These are phyloP conservation scores for Caenorhabditis uteleia DNA, from an alignment of 2,888 invertebrate species.

Conservation along the genomic window DNA sequence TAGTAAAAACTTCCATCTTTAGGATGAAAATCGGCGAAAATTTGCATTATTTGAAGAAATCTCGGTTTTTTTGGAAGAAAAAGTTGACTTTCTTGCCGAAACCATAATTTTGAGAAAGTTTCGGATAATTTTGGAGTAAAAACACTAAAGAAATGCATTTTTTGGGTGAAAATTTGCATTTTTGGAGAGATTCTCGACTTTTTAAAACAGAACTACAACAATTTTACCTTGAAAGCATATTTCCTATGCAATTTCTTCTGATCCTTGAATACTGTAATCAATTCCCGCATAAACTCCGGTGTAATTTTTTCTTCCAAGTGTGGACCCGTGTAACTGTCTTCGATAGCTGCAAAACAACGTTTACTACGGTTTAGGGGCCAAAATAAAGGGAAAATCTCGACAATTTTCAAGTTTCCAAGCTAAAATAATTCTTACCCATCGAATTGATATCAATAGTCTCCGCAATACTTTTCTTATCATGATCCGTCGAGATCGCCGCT, in stretches of 20 bases:
- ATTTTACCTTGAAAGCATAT: conserved; percentile 89
- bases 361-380: too few species aligned
- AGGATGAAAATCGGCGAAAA: too few species aligned
- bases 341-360: conserved; percentile 79
- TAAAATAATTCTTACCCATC: conserved; percentile 46
- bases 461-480: conserved; percentile 83
- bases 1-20: too few species aligned
- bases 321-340: conserved; percentile 92
- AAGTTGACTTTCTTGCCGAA: too few species aligned
- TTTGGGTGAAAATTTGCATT: neutral
- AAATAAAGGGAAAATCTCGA: neutral
- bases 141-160: too few species aligned
- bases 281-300: conserved; percentile 83
- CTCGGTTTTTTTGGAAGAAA: too few species aligned
- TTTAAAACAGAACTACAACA: too few species aligned
- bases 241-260: conserved; percentile 93
- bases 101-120: too few species aligned
- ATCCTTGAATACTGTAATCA: conserved; percentile 87
- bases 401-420: neutral
- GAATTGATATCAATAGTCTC: conserved; percentile 83
- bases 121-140: too few species aligned
- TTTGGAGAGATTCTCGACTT: neutral
- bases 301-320: conserved; percentile 83
- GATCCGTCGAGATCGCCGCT: conserved; percentile 92
- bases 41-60: too few species aligned